These are phyloP conservation scores for Sander lucioperca DNA, from an alignment of 2,113 vertebrate species.

Conservation along the genomic window DNA sequence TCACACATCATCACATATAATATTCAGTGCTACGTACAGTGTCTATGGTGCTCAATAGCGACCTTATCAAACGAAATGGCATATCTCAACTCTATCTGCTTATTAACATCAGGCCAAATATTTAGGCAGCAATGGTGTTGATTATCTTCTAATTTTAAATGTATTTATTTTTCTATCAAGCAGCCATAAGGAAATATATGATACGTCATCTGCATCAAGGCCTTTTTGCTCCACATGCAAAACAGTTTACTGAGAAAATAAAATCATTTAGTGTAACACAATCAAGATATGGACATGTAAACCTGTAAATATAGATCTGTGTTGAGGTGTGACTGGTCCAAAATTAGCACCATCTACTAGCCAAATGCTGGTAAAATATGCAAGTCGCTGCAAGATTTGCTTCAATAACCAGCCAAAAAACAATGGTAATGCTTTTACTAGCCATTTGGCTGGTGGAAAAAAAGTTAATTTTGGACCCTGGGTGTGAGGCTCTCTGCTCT, in stretches of 20 bases:
- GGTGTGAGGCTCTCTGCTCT: too few relatives aligned
- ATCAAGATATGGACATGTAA: background rate
- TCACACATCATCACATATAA: conserved; percentile 54
- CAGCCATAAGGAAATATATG: background rate
- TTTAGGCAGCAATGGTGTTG: background rate
- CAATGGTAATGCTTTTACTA: too few relatives aligned
- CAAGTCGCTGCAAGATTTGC: too few relatives aligned
- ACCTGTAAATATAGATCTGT: background rate
- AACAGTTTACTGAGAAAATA: background rate
- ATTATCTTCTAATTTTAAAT: background rate
- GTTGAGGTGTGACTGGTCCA: too few relatives aligned
- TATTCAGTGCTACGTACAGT: conserved; percentile 35
- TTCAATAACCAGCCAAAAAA: too few relatives aligned
- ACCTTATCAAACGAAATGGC: conserved; percentile 42
- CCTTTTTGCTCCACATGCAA: background rate
- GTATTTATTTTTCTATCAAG: background rate
- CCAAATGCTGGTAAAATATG: too few relatives aligned
- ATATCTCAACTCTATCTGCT: background rate
- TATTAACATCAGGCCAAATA: conserved; percentile 7
- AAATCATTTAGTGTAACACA: background rate
- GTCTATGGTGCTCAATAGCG: conserved; percentile 13
- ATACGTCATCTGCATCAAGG: background rate
- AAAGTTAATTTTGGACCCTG: too few relatives aligned
- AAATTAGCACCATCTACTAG: too few relatives aligned
- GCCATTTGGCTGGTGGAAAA: too few relatives aligned